phyloP scores from a whole-genome alignment of 2,797 vertebrate genomes.

The Sebastes baramenuke region DNA sequence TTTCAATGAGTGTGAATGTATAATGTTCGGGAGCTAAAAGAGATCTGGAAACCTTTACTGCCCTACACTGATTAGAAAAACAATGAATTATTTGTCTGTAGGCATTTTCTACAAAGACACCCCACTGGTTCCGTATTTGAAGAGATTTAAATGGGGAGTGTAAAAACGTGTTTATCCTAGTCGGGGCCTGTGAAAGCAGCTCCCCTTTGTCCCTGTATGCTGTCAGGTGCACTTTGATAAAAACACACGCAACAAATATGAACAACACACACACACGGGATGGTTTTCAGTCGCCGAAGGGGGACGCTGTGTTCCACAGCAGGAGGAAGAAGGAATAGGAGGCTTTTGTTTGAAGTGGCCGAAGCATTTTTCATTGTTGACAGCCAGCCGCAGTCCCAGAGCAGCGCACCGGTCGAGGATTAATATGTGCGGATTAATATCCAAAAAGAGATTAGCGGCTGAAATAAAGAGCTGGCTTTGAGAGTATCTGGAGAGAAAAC shows the following conservation, averaged over 20 bases:
- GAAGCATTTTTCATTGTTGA: conserved; percentile 32
- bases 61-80: background rate
- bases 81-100: no score
- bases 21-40: background rate
- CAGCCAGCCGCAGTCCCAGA: conserved; percentile 11
- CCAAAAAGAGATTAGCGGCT: conserved; percentile 53
- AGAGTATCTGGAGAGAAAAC: background rate
- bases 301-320: conserved; percentile 35
- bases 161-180: background rate
- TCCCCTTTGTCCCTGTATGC: background rate
- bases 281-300: background rate
- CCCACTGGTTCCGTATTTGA: background rate
- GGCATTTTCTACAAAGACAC: background rate
- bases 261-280: background rate
- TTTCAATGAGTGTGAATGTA: background rate
- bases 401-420: conserved; percentile 33
- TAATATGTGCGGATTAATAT: conserved; percentile 60
- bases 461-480: conserved; percentile 31
- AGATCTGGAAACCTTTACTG: background rate
- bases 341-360: conserved; percentile 44
- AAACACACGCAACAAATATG: background rate
- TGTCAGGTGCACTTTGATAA: conserved; percentile 12
- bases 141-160: background rate
- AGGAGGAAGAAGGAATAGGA: conserved; percentile 7
- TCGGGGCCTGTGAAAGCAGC: background rate